Base-by-base conservation (phyloP, 2,888 invertebrate genomes). In the Gerosis bhagava region DNA sequence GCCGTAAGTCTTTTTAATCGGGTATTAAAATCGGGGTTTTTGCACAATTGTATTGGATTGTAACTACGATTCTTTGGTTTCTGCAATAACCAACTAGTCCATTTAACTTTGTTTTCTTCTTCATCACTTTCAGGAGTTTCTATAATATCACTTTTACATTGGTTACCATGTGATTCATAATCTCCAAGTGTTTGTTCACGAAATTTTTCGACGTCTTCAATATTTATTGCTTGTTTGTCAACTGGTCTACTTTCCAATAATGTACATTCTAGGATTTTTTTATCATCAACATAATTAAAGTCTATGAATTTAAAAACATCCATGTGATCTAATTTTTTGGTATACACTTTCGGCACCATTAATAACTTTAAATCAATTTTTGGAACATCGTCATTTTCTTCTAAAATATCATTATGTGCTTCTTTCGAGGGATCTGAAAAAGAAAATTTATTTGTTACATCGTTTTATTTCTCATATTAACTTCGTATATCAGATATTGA, bases 1-100 rank as follows among this genome's bases (percentile, higher is more conserved):
- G 67, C 65, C 0, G 70, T 72, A 26, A 88, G 55, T 41, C 84
- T 64, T 59, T 78, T 83, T 5, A 88, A 57, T 19, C 78, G 63
- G 3, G 81, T 83, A 51, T 87, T 88, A 40, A 87, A 88, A 57
- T 88, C 87, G 1, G 87, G 87, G 62, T 88, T 88, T 61, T 83
- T 86, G 49, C 83, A 83, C 3, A 88, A 42, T 22, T 76, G 66
- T 59, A 83, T 76, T 0, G 80, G 77, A 54, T 78, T 73, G 35
- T 87, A 87, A 2, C 46, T 62, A n/a, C 74, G 70, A 41, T 63
- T 62, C 52, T 60, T 68, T 1, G 83, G 86, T 63, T 86, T 87
- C 57, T 73, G 66, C 19, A 84, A 62, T 34, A 84, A 56, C 48
- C 64, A 63, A 60, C 77, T 84, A 0, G 74, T 63, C 15, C 54